Evolutionary conservation across 2,888 invertebrate genomes (phyloP).

Genomic region (Smittia sp.): DNA sequence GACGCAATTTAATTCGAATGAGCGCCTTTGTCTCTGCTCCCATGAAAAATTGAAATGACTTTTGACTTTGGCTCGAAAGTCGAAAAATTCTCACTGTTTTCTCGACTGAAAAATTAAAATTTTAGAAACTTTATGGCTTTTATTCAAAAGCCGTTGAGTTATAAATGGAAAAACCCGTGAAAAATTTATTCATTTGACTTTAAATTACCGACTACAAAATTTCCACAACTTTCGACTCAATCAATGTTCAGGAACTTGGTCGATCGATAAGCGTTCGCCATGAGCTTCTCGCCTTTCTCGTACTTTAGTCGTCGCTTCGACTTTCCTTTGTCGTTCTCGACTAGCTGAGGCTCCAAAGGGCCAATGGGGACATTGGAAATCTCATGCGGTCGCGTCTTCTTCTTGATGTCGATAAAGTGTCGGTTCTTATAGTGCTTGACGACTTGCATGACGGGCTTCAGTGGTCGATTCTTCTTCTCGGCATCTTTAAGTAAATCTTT

Average conservation of each 20-base stretch:
- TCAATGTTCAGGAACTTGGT: background rate
- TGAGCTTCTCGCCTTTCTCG: slow-evolving; percentile 23
- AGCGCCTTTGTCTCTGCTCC: too few relatives aligned
- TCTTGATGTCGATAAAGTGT: background rate
- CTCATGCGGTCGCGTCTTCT: slow-evolving; percentile 20
- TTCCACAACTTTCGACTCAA: background rate
- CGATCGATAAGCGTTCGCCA: slow-evolving; percentile 22
- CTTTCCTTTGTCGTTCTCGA: background rate
- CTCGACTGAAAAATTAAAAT: too few relatives aligned
- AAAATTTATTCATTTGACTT: too few relatives aligned
- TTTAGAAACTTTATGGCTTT: too few relatives aligned
- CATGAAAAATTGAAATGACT: too few relatives aligned
- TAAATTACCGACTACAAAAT: too few relatives aligned
- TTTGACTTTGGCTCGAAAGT: too few relatives aligned
- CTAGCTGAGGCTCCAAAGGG: background rate
- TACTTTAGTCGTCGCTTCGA: slow-evolving; percentile 7
- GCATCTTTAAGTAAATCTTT: slow-evolving; percentile 27
- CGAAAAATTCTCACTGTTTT: too few relatives aligned
- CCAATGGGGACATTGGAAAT: slow-evolving; percentile 34
- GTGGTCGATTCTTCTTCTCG: slow-evolving; percentile 7
- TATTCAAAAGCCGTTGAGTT: too few relatives aligned
- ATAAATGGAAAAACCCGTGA: too few relatives aligned
- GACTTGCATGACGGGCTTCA: slow-evolving; percentile 11
- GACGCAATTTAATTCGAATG: too few relatives aligned
- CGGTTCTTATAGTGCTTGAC: background rate